Percentiles rank a stretch among this genome's conserved stretches.
These are phyloP conservation scores for Hirtodrosophila alboralis DNA, from an alignment of 2,888 invertebrate genomes.

Conservation along the genomic window DNA sequence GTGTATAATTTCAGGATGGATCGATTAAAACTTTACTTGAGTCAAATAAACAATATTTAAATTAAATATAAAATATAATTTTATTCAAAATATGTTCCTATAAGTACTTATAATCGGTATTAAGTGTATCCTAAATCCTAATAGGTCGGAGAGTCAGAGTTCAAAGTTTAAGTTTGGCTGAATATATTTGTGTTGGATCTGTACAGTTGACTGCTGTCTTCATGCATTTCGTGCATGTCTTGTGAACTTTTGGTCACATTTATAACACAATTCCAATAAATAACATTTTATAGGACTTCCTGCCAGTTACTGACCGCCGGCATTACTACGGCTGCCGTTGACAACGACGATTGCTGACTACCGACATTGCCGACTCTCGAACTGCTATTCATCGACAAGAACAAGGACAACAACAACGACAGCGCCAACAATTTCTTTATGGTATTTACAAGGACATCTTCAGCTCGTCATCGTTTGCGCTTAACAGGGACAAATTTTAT, in stretches of 20 bases:
- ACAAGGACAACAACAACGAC: conserved; percentile 2
- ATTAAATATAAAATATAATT: too few species aligned
- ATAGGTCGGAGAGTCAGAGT: conserved; percentile 8
- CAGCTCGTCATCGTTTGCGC: conserved; percentile 65
- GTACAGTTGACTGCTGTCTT: conserved; percentile 10
- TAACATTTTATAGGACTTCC: conserved; percentile 62
- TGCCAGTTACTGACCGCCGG: conserved; percentile 31
- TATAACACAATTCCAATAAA: conserved; percentile 72
- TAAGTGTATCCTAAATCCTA: neutral
- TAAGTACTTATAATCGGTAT: too few species aligned
- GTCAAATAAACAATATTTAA: too few species aligned
- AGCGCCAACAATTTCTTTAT: conserved; percentile 64
- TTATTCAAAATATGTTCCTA: too few species aligned
- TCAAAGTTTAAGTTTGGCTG: conserved; percentile 9
- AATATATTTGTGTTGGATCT: conserved; percentile 8
- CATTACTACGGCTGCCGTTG: conserved; percentile 33
- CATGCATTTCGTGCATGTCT: conserved; percentile 60
- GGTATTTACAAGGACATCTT: conserved; percentile 67
- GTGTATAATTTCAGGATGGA: too few species aligned
- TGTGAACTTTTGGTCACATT: conserved; percentile 69
- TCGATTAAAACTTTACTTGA: too few species aligned
- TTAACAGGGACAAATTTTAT: conserved; percentile 52
- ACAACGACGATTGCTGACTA: conserved; percentile 24
- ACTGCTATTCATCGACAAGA: neutral
- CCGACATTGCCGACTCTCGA: neutral